Conservation (phyloP, 2,888 invertebrate species). For the Pyrocoelia pectoralis region DNA sequence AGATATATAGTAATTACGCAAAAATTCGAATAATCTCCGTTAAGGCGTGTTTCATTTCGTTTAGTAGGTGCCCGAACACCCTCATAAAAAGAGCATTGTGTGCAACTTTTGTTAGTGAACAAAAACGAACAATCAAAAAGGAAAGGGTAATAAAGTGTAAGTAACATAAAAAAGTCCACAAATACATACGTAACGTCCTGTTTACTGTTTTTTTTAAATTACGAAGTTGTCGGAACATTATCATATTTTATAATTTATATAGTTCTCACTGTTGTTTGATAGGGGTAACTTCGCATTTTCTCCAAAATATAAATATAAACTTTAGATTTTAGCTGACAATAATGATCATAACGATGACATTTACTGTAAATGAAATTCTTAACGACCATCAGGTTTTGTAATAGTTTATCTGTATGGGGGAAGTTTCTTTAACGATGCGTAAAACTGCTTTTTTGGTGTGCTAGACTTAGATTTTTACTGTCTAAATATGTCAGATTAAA, state of each 20-base stretch:
- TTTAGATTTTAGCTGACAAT: conserved; percentile 1
- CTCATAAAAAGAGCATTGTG: no score
- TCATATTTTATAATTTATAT: not conserved
- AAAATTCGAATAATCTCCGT: not conserved
- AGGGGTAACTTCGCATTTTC: not conserved
- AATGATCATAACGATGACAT: not conserved
- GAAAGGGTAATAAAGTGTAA: no score
- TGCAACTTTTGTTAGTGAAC: no score
- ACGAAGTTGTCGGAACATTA: no score
- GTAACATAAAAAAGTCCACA: no score
- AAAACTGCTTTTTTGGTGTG: not conserved
- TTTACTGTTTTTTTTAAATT: no score
- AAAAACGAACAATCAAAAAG: no score
- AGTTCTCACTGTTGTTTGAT: not conserved
- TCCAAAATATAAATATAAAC: not conserved
- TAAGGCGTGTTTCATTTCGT: not conserved
- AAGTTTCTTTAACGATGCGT: not conserved
- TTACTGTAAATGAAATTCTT: conserved; percentile 1
- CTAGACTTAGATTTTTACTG: no score
- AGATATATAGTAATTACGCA: not conserved
- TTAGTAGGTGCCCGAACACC: no score
- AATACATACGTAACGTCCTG: no score
- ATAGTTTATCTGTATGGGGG: not conserved
- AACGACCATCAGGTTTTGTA: not conserved
- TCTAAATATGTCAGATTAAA: no score